Evolutionary conservation across 2,113 vertebrate genomes (phyloP).

Genomic region (Toxotes jaculatrix): DNA sequence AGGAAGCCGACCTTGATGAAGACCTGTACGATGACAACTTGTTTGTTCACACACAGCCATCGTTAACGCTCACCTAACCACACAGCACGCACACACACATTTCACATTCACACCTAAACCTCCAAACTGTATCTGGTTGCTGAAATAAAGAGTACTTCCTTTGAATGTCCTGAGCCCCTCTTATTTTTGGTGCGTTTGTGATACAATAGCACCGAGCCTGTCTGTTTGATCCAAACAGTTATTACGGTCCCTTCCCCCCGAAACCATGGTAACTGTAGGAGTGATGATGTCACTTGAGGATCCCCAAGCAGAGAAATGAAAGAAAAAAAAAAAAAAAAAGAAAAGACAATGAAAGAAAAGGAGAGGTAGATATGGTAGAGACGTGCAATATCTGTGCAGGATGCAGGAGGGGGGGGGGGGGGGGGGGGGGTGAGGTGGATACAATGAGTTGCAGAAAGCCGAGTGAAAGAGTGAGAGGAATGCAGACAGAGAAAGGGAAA

Average conservation of each 20-base stretch:
- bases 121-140: conserved; percentile 23
- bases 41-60: conserved; percentile 88
- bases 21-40: conserved; percentile 90
- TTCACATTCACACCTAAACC: background rate
- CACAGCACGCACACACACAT: conserved; percentile 12
- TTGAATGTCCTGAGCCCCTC: conserved; percentile 3
- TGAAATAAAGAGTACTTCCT: conserved; percentile 73
- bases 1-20: conserved; percentile 90
- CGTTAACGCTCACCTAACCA: conserved; percentile 79
- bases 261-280: conserved; percentile 81
- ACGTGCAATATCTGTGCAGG: conserved; percentile 71
- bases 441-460: conserved; percentile 36
- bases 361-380: conserved; percentile 37
- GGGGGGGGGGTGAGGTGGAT: background rate
- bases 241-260: conserved; percentile 55
- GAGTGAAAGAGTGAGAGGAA: conserved; percentile 43
- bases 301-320: conserved; percentile 65
- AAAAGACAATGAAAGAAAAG: conserved; percentile 47
- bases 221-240: conserved; percentile 67
- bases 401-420: background rate
- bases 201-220: conserved; percentile 13
- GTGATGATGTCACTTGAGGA: conserved; percentile 79
- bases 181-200: background rate
- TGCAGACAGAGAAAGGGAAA: conserved; percentile 46
- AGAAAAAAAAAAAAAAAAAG: background rate